Base-by-base conservation (phyloP, 2,888 invertebrate species). In the Xylota segnis region DNA sequence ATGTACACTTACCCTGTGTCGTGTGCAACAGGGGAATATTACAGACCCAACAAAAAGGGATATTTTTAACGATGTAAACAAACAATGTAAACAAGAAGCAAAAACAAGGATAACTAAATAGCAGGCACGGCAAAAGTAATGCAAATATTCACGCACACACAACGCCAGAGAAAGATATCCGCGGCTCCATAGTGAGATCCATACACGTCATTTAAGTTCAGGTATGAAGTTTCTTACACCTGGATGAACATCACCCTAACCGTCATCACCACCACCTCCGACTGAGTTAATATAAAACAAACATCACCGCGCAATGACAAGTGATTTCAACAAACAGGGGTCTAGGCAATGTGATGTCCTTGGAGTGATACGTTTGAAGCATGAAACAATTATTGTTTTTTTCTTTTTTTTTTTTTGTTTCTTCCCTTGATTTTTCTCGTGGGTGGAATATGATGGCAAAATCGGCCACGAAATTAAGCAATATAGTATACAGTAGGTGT, bases 11-110 rank as follows among this genome's bases (percentile, higher is more conserved):
- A 47, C n/a, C 29, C 45, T 27, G 18, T 37, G 40, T 27, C 14
- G 18, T 37, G 40, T 27, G 72, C 50, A 74, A 74, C 72, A 63
- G 59, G 52, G 61, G 32, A 63, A 74, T 52, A 61, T 16, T 54
- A 54, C 45, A 63, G 63, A 54, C 9, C 45, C 54, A 74, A 61
- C 52, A 63, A 52, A 43, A 61, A 40, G 18, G 63, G 37, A 18
- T 54, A 54, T 74, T 63, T 74, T 74, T 74, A 74, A 74, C 54
- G 74, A 74, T 74, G 74, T 74, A 74, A 74, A 74, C 63, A 74
- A 52, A 63, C 54, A 74, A 63, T 63, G 54, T 54, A 74, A 74
- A 63, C 74, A 54, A 63, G 18, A 27, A 40, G 43, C 29, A 29
- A 43, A 68, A 52, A 27, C 27, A 56, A 56, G 16, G 56, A 70